Percentiles rank a stretch among this genome's conserved stretches.
Evolutionary conservation across 2,113 vertebrate species (phyloP).

Genomic region (Orthonyx spaldingii): DNA sequence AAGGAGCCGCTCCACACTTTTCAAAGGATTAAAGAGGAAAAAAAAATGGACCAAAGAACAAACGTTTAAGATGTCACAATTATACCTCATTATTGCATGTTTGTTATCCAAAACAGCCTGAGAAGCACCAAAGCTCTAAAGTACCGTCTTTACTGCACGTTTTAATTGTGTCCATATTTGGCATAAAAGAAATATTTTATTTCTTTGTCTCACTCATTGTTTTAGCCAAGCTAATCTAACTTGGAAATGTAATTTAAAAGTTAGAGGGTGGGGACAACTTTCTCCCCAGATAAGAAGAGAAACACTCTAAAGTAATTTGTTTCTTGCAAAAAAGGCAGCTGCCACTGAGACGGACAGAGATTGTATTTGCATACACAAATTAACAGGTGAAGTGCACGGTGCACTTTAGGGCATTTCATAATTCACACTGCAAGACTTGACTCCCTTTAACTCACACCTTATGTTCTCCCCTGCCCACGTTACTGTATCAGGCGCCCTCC

Average conservation of each 20-base stretch:
- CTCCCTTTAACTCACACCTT: not conserved
- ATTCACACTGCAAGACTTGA: not conserved
- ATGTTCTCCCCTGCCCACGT: not conserved
- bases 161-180: not conserved
- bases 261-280: not conserved
- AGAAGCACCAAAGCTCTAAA: not conserved
- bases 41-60: not conserved
- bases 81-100: not conserved
- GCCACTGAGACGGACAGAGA: not conserved
- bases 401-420: not conserved
- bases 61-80: not conserved
- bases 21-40: not conserved
- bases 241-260: not conserved
- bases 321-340: not conserved
- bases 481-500: not conserved
- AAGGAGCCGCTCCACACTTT: not conserved
- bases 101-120: not conserved
- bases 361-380: not conserved
- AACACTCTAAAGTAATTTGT: not conserved
- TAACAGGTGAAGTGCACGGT: not conserved
- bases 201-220: slow-evolving; percentile 6
- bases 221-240: not conserved
- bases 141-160: not conserved
- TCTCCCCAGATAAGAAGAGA: not conserved
- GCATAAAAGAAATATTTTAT: slow-evolving; percentile 8